phyloP scores from a whole-genome alignment of 2,888 invertebrate genomes.

The Lasioglossum villosulum region DNA sequence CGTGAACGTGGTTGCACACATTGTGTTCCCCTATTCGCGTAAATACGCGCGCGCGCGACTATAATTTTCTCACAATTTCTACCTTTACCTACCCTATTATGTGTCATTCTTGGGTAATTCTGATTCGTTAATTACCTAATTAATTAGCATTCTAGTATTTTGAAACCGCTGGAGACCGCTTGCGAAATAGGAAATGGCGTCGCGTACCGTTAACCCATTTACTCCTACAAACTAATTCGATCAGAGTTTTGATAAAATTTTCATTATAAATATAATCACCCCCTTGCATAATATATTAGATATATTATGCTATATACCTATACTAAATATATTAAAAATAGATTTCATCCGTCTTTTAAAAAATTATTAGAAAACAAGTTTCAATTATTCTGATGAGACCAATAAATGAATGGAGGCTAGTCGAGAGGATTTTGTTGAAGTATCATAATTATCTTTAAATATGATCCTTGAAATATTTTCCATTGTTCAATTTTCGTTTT shows the following conservation, averaged over 20 bases:
- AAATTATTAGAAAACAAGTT: too few relatives aligned
- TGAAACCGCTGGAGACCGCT: conserved; percentile 34
- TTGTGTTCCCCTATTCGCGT: conserved; percentile 62
- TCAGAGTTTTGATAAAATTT: neutral
- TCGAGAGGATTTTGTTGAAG: too few relatives aligned
- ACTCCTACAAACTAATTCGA: neutral
- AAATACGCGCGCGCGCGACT: conserved; percentile 22
- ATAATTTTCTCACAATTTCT: conserved; percentile 66
- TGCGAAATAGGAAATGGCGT: conserved; percentile 4
- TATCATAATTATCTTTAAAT: neutral
- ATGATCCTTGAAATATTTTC: neutral
- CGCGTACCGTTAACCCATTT: neutral
- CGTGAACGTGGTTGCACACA: conserved; percentile 53
- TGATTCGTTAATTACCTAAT: conserved; percentile 62
- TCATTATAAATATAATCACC: too few relatives aligned
- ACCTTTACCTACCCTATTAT: conserved; percentile 44
- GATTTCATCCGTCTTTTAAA: too few relatives aligned
- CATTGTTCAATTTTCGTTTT: neutral
- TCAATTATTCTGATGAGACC: too few relatives aligned
- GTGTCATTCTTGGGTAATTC: conserved; percentile 62
- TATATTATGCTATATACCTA: too few relatives aligned
- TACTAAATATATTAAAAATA: too few relatives aligned
- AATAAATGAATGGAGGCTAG: too few relatives aligned
- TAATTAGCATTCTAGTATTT: conserved; percentile 47
- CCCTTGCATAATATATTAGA: too few relatives aligned